Evolutionary conservation across 2,888 invertebrate species (phyloP).

Genomic region (Monochamus alternatus): DNA sequence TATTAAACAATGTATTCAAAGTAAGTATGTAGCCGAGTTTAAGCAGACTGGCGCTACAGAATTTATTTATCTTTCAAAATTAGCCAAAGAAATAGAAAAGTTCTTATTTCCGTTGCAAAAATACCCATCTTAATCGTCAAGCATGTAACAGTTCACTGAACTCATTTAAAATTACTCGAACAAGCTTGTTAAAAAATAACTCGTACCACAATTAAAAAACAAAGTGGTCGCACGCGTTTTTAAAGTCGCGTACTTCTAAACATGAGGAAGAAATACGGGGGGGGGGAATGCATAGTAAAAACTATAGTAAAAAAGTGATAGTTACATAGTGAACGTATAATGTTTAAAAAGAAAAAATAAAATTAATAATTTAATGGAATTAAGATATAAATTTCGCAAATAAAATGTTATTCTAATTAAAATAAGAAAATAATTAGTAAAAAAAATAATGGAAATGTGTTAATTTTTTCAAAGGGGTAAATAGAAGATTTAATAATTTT

Average conservation of each 20-base stretch:
- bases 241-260: constrained; percentile 2
- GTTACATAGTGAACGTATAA: too few species aligned
- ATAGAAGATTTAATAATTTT: too few species aligned
- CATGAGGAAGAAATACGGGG: neutral
- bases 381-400: too few species aligned
- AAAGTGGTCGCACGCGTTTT: constrained; percentile 20
- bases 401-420: too few species aligned
- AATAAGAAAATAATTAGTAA: too few species aligned
- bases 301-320: too few species aligned
- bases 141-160: constrained; percentile 30
- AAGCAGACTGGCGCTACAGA: neutral
- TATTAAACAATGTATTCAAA: neutral
- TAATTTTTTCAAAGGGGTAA: too few species aligned
- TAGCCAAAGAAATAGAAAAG: constrained; percentile 15
- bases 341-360: too few species aligned
- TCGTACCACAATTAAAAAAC: constrained; percentile 12
- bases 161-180: constrained; percentile 18
- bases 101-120: constrained; percentile 5
- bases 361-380: too few species aligned
- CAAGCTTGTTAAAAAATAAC: constrained; percentile 23
- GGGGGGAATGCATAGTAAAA: too few species aligned
- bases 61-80: neutral
- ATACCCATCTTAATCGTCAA: constrained; percentile 8
- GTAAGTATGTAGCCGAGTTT: neutral
- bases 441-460: too few species aligned